These are phyloP conservation scores for Dinoponera quadriceps DNA, from an alignment of 1,140 invertebrate species.

Conservation along the genomic window DNA sequence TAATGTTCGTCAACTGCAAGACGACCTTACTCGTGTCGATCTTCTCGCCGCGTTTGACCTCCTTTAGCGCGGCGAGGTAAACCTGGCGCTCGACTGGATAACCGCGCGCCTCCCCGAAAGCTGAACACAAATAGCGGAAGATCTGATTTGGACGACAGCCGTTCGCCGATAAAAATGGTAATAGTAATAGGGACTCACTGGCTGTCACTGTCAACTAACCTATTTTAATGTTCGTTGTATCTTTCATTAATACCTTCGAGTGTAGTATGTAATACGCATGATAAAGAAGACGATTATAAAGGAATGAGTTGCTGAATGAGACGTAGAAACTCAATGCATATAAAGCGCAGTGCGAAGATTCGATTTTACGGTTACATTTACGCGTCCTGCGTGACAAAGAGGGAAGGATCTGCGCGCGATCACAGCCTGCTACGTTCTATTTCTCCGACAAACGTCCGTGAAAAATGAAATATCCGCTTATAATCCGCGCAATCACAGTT, in stretches of 20 bases:
- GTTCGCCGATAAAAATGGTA: not conserved
- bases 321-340: too few species aligned
- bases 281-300: not conserved
- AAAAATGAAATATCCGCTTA: not conserved
- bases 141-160: not conserved
- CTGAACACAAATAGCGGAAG: slow-evolving; percentile 77
- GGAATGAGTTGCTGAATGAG: not conserved
- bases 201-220: slow-evolving; percentile 24
- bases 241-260: slow-evolving; percentile 3
- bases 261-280: not conserved
- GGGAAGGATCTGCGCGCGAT: not conserved
- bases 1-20: not conserved
- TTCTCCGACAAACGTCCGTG: not conserved
- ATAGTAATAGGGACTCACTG: not conserved
- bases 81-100: slow-evolving; percentile 87
- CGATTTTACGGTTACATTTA: not conserved
- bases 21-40: slow-evolving; percentile 68
- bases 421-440: not conserved
- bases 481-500: not conserved
- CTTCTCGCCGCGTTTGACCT: slow-evolving; percentile 42
- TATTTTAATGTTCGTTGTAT: not conserved
- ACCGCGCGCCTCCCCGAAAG: slow-evolving; percentile 87
- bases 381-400: not conserved
- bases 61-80: slow-evolving; percentile 80
- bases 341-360: too few species aligned